A percentile compares a stretch with the other conserved stretches of the same genome.
phyloP scores from a whole-genome alignment of 2,797 vertebrate genomes.

The Cyclura pinguis region DNA sequence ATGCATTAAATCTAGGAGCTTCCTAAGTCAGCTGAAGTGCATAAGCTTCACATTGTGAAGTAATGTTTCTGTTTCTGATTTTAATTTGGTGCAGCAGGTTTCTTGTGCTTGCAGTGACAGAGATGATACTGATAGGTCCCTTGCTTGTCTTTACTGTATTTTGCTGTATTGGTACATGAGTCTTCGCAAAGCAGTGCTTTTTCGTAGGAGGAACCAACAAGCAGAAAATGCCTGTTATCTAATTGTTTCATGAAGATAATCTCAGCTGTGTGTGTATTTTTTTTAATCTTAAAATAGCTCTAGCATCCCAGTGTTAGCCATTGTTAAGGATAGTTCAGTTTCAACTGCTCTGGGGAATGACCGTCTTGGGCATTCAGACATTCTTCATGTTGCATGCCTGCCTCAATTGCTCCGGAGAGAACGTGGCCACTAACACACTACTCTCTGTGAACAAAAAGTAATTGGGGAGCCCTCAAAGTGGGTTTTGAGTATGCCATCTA shows the following conservation, averaged over 20 bases:
- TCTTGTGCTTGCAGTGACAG: background rate
- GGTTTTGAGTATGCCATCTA: too few relatives aligned
- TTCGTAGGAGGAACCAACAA: background rate
- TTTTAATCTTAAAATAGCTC: background rate
- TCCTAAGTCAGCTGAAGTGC: background rate
- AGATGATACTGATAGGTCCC: background rate
- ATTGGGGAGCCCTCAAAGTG: too few relatives aligned
- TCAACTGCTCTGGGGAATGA: too few relatives aligned
- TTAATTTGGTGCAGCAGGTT: background rate
- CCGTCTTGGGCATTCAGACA: too few relatives aligned
- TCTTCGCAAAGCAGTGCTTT: background rate
- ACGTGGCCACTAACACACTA: too few relatives aligned
- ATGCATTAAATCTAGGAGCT: slow-evolving; percentile 20
- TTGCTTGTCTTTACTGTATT: background rate
- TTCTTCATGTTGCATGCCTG: too few relatives aligned
- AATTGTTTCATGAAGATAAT: background rate
- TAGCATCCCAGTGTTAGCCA: too few relatives aligned
- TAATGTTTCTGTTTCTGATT: background rate
- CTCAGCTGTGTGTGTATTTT: background rate
- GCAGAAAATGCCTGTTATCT: background rate
- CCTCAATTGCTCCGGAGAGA: too few relatives aligned
- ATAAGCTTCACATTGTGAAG: slow-evolving; percentile 27
- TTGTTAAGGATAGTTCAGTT: too few relatives aligned
- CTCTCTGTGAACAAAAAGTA: too few relatives aligned
- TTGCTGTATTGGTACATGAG: slow-evolving; percentile 1